A percentile compares a stretch with the other conserved stretches of the same genome.
These are phyloP conservation scores for Hydrotaea cyrtoneurina DNA, from an alignment of 2,888 invertebrate species.

Conservation along the genomic window DNA sequence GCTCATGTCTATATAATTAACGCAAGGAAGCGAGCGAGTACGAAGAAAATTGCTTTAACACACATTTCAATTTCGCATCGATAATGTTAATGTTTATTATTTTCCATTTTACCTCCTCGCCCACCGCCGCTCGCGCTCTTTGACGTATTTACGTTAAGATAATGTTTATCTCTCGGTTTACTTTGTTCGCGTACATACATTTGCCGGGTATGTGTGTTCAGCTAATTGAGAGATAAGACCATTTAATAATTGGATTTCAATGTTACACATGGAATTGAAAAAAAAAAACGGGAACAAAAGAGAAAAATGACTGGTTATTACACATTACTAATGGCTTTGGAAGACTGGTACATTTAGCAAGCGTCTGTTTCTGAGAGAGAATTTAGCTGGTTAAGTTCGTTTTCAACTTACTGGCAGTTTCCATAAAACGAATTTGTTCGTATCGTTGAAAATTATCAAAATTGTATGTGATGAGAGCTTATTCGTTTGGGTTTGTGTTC, in stretches of 20 bases:
- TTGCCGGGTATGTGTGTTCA: too few relatives aligned
- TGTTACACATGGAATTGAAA: too few relatives aligned
- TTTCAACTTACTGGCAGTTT: too few relatives aligned
- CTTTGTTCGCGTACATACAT: neutral
- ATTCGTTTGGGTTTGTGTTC: too few relatives aligned
- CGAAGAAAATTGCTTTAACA: conserved; percentile 16
- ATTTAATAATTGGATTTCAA: conserved; percentile 7
- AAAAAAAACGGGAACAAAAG: too few relatives aligned
- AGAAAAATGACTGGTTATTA: too few relatives aligned
- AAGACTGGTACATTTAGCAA: neutral
- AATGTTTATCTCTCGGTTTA: conserved; percentile 50
- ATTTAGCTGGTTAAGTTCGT: too few relatives aligned
- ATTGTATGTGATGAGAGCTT: too few relatives aligned
- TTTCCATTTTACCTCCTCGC: neutral
- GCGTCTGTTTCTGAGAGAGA: too few relatives aligned
- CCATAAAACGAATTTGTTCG: too few relatives aligned
- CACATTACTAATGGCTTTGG: neutral
- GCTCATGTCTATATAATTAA: conserved; percentile 60
- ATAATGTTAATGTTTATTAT: conserved; percentile 13
- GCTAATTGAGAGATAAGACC: conserved; percentile 52
- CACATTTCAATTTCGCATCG: conserved; percentile 9
- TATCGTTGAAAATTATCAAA: too few relatives aligned
- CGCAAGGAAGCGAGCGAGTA: conserved; percentile 25
- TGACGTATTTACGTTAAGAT: conserved; percentile 45
- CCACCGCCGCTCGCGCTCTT: conserved; percentile 18